Base-by-base conservation (phyloP, 2,888 invertebrate genomes). In the Orgyia antiqua region DNA sequence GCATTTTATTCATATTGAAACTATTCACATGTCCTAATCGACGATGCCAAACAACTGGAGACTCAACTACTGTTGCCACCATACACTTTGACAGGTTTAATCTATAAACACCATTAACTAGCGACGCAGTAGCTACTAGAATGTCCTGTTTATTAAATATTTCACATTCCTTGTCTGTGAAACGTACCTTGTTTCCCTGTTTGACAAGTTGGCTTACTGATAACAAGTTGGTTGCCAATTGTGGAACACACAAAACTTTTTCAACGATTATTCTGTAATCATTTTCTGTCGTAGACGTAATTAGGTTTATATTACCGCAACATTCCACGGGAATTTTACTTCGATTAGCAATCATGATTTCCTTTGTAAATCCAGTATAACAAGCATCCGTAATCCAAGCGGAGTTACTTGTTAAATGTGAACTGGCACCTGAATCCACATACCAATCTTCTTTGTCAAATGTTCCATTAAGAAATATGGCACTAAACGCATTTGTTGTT, bases 101-200 rank as follows among this genome's bases (percentile, higher is more conserved):
- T 27, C 44, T 49, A 24, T 49, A 47, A 3, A 52, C 47, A 8
- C 51, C 49, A 29, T 50, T 46, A 13, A 48, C 21, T 24, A 44
- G 9, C 10, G 15, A 26, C 3, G 46, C 53, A 29, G 41, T 44
- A 32, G 39, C 50, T 4, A 54, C 47, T 4, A 51, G 31, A 21
- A 27, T 36, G 24, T 30, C 24, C 20, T 8, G 15, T 24, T 30
- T 7, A 13, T 37, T 33, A 10, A 25, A 33, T 34, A 56, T 45
- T 15, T 40, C 17, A 34, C 48, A 55, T 30, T 44, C 39, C 36
- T 45, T 3, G 13, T 35, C 25, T 11, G 24, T 48, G 26, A 53
- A 51, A 17, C 19, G 23, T 12, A 49, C 46, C 28, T 23, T 10
- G 23, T 10, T 23, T 3, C 23, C 23, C 10, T 23, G 10, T 3